Base-by-base conservation (phyloP, 2,888 invertebrate genomes). In the Geophilus truncorum region DNA sequence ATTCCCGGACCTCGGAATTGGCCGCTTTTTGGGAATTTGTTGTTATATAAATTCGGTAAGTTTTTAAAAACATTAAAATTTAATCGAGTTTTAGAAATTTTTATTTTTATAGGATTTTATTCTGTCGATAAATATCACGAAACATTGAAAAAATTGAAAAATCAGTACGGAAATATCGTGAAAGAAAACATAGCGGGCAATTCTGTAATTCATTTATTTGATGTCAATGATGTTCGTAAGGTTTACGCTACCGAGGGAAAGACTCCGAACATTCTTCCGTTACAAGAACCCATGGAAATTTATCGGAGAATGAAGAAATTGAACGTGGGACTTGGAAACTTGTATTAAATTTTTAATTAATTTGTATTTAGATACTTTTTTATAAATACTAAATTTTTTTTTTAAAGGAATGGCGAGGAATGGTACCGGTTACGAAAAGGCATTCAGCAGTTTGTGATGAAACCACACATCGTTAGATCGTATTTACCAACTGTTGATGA, bases 351-450 rank as follows among this genome's bases (percentile, higher is more conserved):
- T 25, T 70, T 75, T 81, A 1, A 32, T n/a, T n/a, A n/a, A n/a
- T n/a, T n/a, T 32, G 32, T 32, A 6, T 32, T 32, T 4, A 32
- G 32, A 32, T 4, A 9, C 9, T 32, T 32, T 32, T 51, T 36
- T 80, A 1, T 62, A 18, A 32, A 21, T 36, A 62, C 12, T 18
- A 51, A 5, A n/a, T 34, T 25, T 23, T 80, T 30, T 15, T 18
- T 80, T 82, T 83, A 3, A 83, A 90, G 90, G 70, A 90, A 90
- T 85, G 90, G 90, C 0, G 89, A 89, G 6, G 89, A 90, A 83
- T 90, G 90, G 90, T 89, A 90, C 83, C 85, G 88, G 80, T 85
- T 90, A 12, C 84, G 90, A 57, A 87, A 87, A 81, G 89, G 88
- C 1, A 87, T 89, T 9, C 88, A 89, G 82, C 88, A 89, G 83